Evolutionary conservation across 2,888 invertebrate species (phyloP).

Genomic region (Stratiomys singularior): DNA sequence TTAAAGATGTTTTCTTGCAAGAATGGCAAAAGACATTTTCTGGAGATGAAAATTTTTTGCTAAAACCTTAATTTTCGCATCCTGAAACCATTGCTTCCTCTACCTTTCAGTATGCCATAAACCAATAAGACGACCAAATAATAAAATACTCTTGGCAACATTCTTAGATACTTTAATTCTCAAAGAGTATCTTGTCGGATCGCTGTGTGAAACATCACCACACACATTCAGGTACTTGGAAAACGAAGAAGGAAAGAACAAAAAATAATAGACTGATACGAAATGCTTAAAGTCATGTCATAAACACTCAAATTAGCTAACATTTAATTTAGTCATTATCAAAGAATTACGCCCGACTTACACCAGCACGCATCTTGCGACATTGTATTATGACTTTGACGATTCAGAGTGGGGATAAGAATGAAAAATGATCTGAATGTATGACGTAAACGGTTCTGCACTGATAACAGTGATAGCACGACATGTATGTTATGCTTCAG

Average conservation of each 20-base stretch:
- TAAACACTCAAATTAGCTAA: slow-evolving; percentile 12
- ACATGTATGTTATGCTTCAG: background rate
- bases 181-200: no score
- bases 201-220: no score
- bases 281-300: background rate
- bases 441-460: background rate
- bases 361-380: background rate
- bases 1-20: no score
- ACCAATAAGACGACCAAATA: background rate
- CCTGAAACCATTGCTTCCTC: no score
- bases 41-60: no score
- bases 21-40: no score
- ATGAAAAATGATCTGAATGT: background rate
- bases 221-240: no score
- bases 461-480: background rate
- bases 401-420: background rate
- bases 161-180: background rate
- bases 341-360: background rate
- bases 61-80: no score
- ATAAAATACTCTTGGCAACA: background rate
- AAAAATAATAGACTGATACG: background rate
- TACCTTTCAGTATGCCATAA: background rate
- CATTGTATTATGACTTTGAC: background rate
- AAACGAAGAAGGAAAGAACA: no score
- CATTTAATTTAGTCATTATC: background rate